Percentiles rank a stretch among this genome's conserved stretches.
These are phyloP conservation scores for Phyllostomus discolor DNA, from an alignment of 2,113 vertebrate species.

Conservation along the genomic window DNA sequence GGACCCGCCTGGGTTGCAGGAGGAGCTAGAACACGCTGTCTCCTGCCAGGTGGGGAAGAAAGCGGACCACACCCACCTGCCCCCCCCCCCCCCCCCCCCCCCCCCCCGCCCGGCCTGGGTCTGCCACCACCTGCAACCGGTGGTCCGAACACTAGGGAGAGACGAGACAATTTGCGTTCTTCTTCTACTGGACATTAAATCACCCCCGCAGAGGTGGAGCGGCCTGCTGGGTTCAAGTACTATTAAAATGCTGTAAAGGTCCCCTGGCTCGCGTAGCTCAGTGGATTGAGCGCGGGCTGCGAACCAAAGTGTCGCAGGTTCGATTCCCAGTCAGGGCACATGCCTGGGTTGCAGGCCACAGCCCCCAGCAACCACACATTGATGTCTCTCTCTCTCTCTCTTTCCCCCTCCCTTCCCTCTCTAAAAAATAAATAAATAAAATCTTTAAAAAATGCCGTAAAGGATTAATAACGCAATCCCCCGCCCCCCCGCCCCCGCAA, in stretches of 20 bases:
- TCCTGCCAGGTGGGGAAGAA: constrained; percentile 68
- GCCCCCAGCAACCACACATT: too few species aligned
- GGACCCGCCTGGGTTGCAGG: not conserved
- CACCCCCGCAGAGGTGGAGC: not conserved
- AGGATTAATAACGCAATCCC: constrained; percentile 36
- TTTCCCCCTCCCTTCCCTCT: too few species aligned
- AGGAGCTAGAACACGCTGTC: not conserved
- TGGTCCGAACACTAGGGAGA: constrained; percentile 56
- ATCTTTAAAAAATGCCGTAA: constrained; percentile 36
- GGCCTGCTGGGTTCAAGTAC: not conserved
- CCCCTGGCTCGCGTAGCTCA: too few species aligned
- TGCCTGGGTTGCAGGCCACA: too few species aligned
- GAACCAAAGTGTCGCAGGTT: too few species aligned
- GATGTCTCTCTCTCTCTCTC: too few species aligned
- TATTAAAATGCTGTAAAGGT: constrained; percentile 47
- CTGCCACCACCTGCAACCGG: constrained; percentile 43
- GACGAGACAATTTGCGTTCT: constrained; percentile 51
- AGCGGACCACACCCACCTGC: constrained; percentile 5
- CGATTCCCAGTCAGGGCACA: too few species aligned
- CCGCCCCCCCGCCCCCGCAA: not conserved
- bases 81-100: too few species aligned
- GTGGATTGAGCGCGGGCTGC: too few species aligned
- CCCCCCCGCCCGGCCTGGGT: too few species aligned
- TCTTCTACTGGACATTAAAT: constrained; percentile 41
- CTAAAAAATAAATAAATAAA: too few species aligned